phyloP scores from a whole-genome alignment of 2,797 vertebrate species.

The Lepilemur ruficaudatus region DNA sequence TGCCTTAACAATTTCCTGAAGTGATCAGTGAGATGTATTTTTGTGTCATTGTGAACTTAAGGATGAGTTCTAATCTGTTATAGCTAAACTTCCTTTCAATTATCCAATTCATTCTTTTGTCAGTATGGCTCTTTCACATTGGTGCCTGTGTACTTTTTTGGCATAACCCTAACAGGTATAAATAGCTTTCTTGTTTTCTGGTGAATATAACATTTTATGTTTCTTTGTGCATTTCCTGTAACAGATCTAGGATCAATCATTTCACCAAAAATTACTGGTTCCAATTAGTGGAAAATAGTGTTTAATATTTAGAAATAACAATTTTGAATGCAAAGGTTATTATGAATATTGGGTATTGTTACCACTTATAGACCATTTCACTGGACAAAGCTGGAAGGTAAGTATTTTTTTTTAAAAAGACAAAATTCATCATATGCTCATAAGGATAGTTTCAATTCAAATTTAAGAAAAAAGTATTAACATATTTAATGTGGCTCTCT shows the following conservation, averaged over 20 bases:
- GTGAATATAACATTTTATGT: not conserved
- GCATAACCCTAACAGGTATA: not conserved
- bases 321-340: not conserved
- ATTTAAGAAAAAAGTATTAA: not conserved
- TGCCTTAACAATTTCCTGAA: not conserved
- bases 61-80: not conserved
- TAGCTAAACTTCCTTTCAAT: not conserved
- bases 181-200: not conserved
- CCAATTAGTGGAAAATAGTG: not conserved
- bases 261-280: not conserved
- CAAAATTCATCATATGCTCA: not conserved
- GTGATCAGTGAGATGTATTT: not conserved
- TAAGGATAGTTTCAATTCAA: not conserved
- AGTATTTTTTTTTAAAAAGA: not conserved
- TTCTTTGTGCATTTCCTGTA: not conserved
- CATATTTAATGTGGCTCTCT: not conserved
- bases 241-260: not conserved
- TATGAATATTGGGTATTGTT: not conserved
- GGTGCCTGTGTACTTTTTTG: not conserved
- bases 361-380: not conserved
- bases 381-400: not conserved
- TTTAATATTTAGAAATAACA: not conserved
- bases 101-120: not conserved
- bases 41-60: not conserved
- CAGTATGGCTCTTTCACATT: not conserved